A percentile compares a stretch with the other conserved stretches of the same genome.
These are phyloP conservation scores for Diaperis boleti DNA, from an alignment of 2,888 invertebrate genomes.

Conservation along the genomic window DNA sequence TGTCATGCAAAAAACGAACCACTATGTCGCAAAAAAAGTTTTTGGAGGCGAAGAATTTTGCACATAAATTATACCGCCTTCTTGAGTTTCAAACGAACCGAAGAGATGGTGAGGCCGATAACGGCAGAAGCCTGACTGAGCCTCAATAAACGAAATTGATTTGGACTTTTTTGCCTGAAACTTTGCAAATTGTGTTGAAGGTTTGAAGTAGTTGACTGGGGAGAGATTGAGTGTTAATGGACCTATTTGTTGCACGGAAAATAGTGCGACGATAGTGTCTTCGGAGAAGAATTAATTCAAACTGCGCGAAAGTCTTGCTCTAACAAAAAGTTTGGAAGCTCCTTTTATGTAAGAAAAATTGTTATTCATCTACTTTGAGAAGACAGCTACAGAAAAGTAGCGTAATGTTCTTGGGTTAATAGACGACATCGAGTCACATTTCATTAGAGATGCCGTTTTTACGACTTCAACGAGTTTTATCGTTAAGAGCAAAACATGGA, in stretches of 20 bases:
- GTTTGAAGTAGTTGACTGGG: constrained; percentile 52
- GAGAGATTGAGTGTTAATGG: constrained; percentile 57
- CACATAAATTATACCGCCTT: constrained; percentile 55
- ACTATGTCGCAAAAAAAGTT: too few species aligned
- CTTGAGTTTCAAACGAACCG: constrained; percentile 56
- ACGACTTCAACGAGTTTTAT: constrained; percentile 39
- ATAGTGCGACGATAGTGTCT: constrained; percentile 28
- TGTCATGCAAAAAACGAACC: too few species aligned
- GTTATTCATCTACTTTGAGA: neutral
- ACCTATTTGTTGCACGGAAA: constrained; percentile 51
- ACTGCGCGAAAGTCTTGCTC: too few species aligned
- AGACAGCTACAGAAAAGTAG: too few species aligned
- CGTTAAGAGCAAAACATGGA: constrained; percentile 38
- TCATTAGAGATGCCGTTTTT: constrained; percentile 42
- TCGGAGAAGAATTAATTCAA: constrained; percentile 18
- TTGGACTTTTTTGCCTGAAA: constrained; percentile 54
- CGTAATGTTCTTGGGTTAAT: constrained; percentile 27
- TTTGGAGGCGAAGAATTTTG: constrained; percentile 28
- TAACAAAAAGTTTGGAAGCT: too few species aligned
- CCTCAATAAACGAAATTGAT: constrained; percentile 58
- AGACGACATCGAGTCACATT: constrained; percentile 34
- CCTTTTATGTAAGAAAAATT: too few species aligned
- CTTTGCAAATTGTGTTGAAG: constrained; percentile 56
- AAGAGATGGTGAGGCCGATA: constrained; percentile 51
- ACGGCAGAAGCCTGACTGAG: constrained; percentile 50